Evolutionary conservation across 1,140 invertebrate species (phyloP).

Genomic region (Lethocerus indicus): DNA sequence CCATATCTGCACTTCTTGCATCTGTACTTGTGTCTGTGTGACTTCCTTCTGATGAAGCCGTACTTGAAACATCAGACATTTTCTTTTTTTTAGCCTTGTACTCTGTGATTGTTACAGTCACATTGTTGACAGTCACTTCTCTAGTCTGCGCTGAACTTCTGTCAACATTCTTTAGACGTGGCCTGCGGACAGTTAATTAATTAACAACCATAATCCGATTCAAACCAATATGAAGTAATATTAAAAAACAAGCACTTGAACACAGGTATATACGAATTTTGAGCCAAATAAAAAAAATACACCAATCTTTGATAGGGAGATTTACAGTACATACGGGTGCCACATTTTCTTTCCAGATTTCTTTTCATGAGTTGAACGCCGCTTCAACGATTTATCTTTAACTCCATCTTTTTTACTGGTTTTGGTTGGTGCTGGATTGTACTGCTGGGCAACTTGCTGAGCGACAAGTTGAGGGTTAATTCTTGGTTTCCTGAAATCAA

Average conservation of each 20-base stretch:
- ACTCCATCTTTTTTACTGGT: constrained; percentile 36
- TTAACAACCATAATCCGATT: not conserved
- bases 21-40: constrained; percentile 43
- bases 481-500: constrained; percentile 53
- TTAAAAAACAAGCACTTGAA: not conserved
- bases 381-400: constrained; percentile 30
- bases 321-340: constrained; percentile 16
- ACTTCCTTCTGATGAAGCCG: constrained; percentile 38
- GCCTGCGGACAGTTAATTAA: constrained; percentile 20
- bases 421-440: constrained; percentile 45
- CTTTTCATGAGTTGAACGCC: constrained; percentile 12
- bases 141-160: constrained; percentile 72
- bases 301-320: not conserved
- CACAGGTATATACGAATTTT: not conserved
- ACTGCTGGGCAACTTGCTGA: constrained; percentile 73
- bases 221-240: not conserved
- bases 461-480: constrained; percentile 86
- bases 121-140: constrained; percentile 89
- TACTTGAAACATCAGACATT: constrained; percentile 19
- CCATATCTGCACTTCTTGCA: constrained; percentile 32
- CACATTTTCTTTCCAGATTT: constrained; percentile 19
- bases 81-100: constrained; percentile 66
- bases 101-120: constrained; percentile 92
- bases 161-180: constrained; percentile 79
- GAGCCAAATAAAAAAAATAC: too few species aligned